Base-by-base conservation (phyloP, 2,888 invertebrate genomes). In the Apamea sordens region DNA sequence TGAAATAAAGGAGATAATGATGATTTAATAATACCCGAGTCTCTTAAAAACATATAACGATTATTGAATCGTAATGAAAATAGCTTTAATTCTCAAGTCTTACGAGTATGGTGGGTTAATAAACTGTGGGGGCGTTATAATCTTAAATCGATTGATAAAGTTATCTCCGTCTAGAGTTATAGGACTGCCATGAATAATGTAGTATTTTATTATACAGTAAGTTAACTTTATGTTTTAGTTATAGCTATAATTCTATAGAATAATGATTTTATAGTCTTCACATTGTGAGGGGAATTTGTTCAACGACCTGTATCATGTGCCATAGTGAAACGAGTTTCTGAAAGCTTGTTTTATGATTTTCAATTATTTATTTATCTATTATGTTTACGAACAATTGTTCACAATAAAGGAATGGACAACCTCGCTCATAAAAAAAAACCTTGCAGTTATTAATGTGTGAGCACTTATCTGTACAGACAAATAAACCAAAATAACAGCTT, bases 61-160 rank as follows among this genome's bases (percentile, higher is more conserved):
- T 53, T 63, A 53, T 36, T 67, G 53, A 44, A 24, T 64, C 18
- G 24, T 61, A 28, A 50, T 63, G 6, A 5, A 65, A 78, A 63
- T 53, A 44, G 15, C 68, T 79, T 32, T 64, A 74, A 41, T 69
- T 61, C 63, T 71, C 28, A 61, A 82, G 56, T 61, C n/a, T 53
- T 73, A 69, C 36, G 21, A 47, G 44, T 53, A 63, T 61, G 18
- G 44, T 41, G 13, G 65, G 80, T 73, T 75, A 67, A 73, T 61
- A 64, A 77, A 80, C 59, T 59, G 81, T 10, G 85, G 59, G 74
- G 84, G 84, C 77, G 84, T 75, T 59, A 56, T 82, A 85, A 84
- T 84, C 85, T 85, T 85, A 75, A 85, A 85, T 72, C 70, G 71
- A 77, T 76, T 81, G 84, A 84, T 80, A 78, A 68, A 78, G 68